Conservation (phyloP, 2,113 vertebrate genomes). For the Microtus montanus region DNA sequence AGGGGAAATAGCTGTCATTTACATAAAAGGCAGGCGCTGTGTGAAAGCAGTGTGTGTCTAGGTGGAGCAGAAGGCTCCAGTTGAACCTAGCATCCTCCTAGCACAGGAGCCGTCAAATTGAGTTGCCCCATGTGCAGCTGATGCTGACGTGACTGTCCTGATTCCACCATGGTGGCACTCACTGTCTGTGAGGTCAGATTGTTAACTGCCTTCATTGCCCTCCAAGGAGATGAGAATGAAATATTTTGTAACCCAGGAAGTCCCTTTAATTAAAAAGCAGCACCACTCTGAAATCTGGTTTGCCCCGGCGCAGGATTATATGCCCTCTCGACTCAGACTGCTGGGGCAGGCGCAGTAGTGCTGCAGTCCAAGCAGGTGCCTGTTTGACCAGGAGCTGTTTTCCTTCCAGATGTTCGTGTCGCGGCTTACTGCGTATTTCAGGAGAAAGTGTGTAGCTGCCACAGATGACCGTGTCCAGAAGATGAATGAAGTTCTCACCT, state of each 20-base stretch:
- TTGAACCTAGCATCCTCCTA: not conserved
- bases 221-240: not conserved
- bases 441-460: conserved; percentile 90
- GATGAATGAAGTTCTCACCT: conserved; percentile 96
- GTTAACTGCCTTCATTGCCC: not conserved
- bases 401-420: conserved; percentile 94
- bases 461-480: conserved; percentile 96
- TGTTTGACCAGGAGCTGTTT: not conserved
- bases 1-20: not conserved
- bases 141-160: fast-evolving
- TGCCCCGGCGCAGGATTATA: not conserved
- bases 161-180: not conserved
- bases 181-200: not conserved
- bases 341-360: not conserved
- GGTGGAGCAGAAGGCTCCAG: not conserved
- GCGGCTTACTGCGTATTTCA: conserved; percentile 93
- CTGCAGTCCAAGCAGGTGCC: not conserved
- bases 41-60: not conserved
- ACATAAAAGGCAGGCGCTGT: not conserved
- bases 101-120: not conserved
- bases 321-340: not conserved
- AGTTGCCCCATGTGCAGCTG: fast-evolving
- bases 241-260: not conserved
- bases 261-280: conserved; percentile 13
- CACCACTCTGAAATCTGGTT: not conserved